Evolutionary conservation across 2,797 vertebrate species (phyloP).

Genomic region (Vireo griseus): DNA sequence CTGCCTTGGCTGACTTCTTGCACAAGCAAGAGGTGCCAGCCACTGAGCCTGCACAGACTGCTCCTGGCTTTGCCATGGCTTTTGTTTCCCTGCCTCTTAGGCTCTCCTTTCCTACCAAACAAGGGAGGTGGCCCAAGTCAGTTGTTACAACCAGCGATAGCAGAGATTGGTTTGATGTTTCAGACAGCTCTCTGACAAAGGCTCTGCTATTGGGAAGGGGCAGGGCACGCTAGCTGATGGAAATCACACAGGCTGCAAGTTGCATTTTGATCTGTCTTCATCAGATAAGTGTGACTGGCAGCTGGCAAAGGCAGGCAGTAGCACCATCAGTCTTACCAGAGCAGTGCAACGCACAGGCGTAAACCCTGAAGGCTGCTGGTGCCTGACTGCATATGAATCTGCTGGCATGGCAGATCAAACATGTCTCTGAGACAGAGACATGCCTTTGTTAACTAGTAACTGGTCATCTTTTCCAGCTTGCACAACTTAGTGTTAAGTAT

Average conservation of each 20-base stretch:
- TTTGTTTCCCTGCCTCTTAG: not conserved
- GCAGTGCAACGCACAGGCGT: not conserved
- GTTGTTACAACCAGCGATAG: not conserved
- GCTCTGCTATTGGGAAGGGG: not conserved
- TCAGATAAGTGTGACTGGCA: not conserved
- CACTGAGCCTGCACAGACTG: not conserved
- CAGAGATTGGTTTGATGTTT: not conserved
- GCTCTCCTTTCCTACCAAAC: not conserved
- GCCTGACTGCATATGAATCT: rapidly evolving
- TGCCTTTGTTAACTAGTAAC: not conserved
- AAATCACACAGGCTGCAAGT: not conserved
- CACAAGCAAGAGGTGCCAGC: not conserved
- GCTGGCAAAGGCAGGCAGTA: not conserved
- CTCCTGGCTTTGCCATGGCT: not conserved
- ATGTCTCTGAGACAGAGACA: not conserved
- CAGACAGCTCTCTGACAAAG: not conserved
- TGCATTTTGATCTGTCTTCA: not conserved
- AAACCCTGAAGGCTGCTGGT: not conserved
- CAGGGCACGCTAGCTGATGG: not conserved
- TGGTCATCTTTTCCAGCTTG: not conserved
- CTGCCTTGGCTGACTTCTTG: not conserved
- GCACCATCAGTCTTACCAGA: not conserved
- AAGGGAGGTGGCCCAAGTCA: not conserved
- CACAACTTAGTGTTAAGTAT: not conserved
- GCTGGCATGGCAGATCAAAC: not conserved